Base-by-base conservation (phyloP, 2,888 invertebrate species). In the Graphium colonna region DNA sequence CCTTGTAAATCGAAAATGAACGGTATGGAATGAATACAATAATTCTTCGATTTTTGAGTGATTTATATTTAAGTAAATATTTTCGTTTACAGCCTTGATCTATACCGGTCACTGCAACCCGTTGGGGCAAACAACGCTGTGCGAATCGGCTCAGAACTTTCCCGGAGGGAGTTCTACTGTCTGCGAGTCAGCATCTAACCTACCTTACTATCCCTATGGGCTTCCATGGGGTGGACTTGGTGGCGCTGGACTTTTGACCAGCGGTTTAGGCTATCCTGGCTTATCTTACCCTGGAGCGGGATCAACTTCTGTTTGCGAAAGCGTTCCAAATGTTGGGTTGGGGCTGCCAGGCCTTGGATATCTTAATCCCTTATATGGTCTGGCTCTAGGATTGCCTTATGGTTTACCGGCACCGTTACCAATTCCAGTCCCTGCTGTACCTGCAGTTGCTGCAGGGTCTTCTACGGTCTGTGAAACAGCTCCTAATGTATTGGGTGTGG, bases 41-140 rank as follows among this genome's bases (percentile, higher is more conserved):
- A n/a, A n/a, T n/a, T n/a, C n/a, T n/a, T n/a, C n/a, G n/a, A n/a
- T n/a, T n/a, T n/a, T n/a, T n/a, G n/a, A n/a, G n/a, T n/a, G n/a
- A n/a, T n/a, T n/a, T n/a, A 28, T 28, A 7, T 28, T 4, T 28
- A 33, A 33, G 9, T 33, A 2, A 33, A 5, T 2, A 39, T 4
- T 38, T 47, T 38, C 39, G 38, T 16, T 69, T 66, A 3, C 58
- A 82, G 82, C 77, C 21, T 60, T 79, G n/a, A 56, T 82, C 12
- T 73, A 72, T 66, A 56, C 71, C 1, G 75, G 67, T 0, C 61
- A 51, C 16, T 70, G 73, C 61, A 73, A 72, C 52, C 82, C 82
- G 0, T 9, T 81, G 46, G 73, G 69, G 0, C 61, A 58, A 5
- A 56, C 68, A 0, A 69, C 77, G 0, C 51, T 73, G 10, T 77